Evolutionary conservation across 1,140 invertebrate genomes (phyloP).

Genomic region (Zaprionus ghesquierei): DNA sequence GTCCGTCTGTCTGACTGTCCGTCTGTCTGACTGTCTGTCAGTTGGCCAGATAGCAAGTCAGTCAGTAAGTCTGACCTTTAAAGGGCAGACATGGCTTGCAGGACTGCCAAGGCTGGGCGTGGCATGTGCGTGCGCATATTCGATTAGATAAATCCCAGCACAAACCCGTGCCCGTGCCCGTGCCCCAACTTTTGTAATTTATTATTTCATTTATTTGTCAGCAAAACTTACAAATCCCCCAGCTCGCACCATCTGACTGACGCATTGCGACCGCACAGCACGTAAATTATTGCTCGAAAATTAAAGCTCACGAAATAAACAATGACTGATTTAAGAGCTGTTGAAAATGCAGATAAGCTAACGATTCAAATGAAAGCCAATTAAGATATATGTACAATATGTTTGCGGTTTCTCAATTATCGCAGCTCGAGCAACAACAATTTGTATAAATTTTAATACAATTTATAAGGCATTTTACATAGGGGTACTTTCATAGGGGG

Average conservation of each 20-base stretch:
- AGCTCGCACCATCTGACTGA: conserved; percentile 18
- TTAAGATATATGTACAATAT: background rate
- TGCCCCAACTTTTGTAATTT: conserved; percentile 66
- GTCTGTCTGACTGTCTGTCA: background rate
- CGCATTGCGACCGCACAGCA: conserved; percentile 52
- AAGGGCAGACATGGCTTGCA: background rate
- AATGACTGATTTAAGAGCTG: conserved; percentile 62
- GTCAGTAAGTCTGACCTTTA: background rate
- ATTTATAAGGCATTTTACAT: too few species aligned
- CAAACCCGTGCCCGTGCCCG: too few species aligned
- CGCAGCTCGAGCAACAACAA: background rate
- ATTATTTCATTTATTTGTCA: conserved; percentile 77
- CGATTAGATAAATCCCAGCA: conserved; percentile 67
- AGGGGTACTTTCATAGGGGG: too few species aligned
- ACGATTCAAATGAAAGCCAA: conserved; percentile 5
- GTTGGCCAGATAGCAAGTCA: background rate
- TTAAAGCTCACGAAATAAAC: conserved; percentile 44
- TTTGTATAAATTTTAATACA: background rate
- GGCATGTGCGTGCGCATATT: conserved; percentile 57
- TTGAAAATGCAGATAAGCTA: conserved; percentile 21
- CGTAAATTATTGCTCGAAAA: conserved; percentile 69
- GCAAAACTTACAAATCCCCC: conserved; percentile 62
- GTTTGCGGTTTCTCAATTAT: background rate
- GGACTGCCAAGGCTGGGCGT: background rate
- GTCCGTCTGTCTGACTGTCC: background rate